Evolutionary conservation across 1,140 invertebrate genomes (phyloP), one percentile per base, ranked within the genome.

Genomic region (Berghia stephanieae): DNA sequence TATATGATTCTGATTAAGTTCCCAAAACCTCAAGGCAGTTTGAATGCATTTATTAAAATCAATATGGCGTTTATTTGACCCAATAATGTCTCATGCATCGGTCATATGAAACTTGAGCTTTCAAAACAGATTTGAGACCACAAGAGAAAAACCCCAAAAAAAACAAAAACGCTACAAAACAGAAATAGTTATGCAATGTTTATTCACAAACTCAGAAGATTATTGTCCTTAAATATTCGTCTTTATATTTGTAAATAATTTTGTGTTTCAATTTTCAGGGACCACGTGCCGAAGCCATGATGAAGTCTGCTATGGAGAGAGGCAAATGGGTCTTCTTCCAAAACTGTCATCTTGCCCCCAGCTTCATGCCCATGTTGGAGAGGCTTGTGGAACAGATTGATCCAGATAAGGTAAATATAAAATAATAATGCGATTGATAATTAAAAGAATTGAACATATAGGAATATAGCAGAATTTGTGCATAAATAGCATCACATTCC

Each of bases 241-340:
- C 57, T 63, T 63, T 31, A 16, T 27, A 63, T 21, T 18, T 49
- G n/a, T 49, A n/a, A 49, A 10, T 13, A 49, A 49, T 49, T 27
- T 63, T 63, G 10, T 18, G n/a, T 2, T 55, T 73, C 27, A 46
- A 27, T 69, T 34, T 63, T 24, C 75, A 89, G 88, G 90, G 90
- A 52, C 89, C 89, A 4, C 69, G 87, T 55, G 90, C 90, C 44
- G 90, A 90, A 69, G 84, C 86, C 1, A 84, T 90, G 88, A 88
- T 89, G 85, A 78, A 84, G 42, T 85, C 82, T 78, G 87, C 89
- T 18, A 90, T 90, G 88, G 89, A 90, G 78, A 78, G 89, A 79
- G 90, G 90, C 21, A 88, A 89, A 75, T 90, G 90, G 90, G 88
- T 90, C 1, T 90, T 90, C 81, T 90, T 90, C 83, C 90, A 90